Conservation (phyloP, 2,888 invertebrate species). For the Nymphalis urticae region DNA sequence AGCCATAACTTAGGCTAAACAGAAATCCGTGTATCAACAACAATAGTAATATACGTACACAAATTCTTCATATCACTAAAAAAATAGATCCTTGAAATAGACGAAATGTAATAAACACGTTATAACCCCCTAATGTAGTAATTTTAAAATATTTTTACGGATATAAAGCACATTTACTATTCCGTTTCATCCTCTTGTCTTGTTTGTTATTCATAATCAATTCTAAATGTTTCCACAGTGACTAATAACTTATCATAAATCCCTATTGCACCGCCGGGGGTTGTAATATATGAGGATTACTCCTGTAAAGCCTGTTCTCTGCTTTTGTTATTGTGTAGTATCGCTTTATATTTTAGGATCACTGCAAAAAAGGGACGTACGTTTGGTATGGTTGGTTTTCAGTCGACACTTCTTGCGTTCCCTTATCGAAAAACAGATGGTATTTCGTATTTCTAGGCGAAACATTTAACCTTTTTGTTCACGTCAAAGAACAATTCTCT, state of each 20-base stretch:
- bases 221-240: slow-evolving; percentile 72
- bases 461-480: slow-evolving; percentile 10
- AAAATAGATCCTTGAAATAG: background rate
- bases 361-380: slow-evolving; percentile 38
- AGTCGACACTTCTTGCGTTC: slow-evolving; percentile 15
- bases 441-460: slow-evolving; percentile 10
- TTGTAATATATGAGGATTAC: slow-evolving; percentile 71
- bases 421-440: slow-evolving; percentile 12
- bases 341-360: slow-evolving; percentile 39
- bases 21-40: too few species aligned
- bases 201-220: slow-evolving; percentile 76
- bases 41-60: too few species aligned
- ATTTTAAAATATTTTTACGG: slow-evolving; percentile 8
- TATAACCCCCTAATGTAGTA: background rate
- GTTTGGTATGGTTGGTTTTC: slow-evolving; percentile 31
- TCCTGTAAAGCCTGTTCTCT: slow-evolving; percentile 59
- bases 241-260: slow-evolving; percentile 77
- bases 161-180: slow-evolving; percentile 46
- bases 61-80: background rate
- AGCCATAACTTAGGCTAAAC: too few species aligned
- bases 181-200: slow-evolving; percentile 63
- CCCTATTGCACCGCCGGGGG: slow-evolving; percentile 72
- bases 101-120: too few species aligned
- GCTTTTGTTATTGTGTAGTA: slow-evolving; percentile 47
- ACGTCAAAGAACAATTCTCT: background rate